Percentiles rank a stretch among this genome's conserved stretches.
Conservation (phyloP, 2,113 vertebrate genomes). For the Carollia perspicillata region DNA sequence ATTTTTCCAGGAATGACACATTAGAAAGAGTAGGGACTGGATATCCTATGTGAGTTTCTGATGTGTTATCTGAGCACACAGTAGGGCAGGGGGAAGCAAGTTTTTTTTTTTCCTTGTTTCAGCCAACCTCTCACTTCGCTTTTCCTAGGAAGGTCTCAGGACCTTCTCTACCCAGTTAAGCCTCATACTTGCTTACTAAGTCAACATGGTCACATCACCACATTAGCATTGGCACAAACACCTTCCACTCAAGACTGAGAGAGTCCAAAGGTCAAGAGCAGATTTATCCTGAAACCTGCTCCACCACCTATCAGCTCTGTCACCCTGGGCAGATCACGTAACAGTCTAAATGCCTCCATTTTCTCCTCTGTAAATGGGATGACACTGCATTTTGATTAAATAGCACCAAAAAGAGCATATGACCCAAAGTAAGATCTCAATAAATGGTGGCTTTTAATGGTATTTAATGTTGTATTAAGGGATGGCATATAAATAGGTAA, state of each 20-base stretch:
- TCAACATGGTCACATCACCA: background rate
- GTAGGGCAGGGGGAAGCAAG: background rate
- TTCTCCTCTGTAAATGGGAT: background rate
- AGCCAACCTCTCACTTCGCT: background rate
- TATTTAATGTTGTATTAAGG: background rate
- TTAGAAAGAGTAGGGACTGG: background rate
- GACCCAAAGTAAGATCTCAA: background rate
- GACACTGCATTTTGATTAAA: background rate
- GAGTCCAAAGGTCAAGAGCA: background rate
- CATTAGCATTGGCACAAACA: background rate
- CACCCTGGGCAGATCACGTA: background rate
- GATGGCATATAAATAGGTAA: background rate
- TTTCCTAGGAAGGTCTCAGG: background rate
- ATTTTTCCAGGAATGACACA: background rate
- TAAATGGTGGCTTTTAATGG: background rate
- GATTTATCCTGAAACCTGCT: background rate
- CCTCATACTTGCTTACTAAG: background rate
- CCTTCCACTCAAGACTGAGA: background rate
- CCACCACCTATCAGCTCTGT: background rate
- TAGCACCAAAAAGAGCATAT: background rate
- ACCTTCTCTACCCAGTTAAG: background rate
- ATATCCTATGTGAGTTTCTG: background rate
- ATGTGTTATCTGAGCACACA: background rate
- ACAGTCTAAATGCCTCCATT: background rate
- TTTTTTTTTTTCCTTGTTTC: background rate